Base-by-base conservation (phyloP, 2,797 vertebrate species). In the Sylvilagus floridanus region DNA sequence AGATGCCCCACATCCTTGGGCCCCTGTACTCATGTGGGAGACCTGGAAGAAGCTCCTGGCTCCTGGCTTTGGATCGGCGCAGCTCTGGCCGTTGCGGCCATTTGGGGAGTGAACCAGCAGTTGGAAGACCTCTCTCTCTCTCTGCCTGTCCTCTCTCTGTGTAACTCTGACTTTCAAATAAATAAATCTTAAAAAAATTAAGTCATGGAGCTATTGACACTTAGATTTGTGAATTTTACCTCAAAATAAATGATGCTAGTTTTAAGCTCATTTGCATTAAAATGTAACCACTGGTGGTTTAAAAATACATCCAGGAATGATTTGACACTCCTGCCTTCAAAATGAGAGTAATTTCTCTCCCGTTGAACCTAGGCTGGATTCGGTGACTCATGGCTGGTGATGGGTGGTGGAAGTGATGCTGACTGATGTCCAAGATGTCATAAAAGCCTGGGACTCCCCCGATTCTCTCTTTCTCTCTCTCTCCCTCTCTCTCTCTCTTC, bases 241-340 rank as follows among this genome's bases (percentile, higher is more conserved):
- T 78, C 50, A 68, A 69, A 78, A 68, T 35, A 90, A 68, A 14
- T 52, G 72, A 65, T 42, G 90, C 76, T 32, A 10, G 16, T 63
- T 90, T 90, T 60, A 88, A 81, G 68, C 83, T 78, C 28, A 84
- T 73, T 73, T 93, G 28, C 6, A 83, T 72, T 82, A 87, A 72
- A 50, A 35, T 87, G 52, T 24, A 86, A 47, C 17, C 17, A 83
- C 2, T 1, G 30, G 32, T 50, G 35, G 1, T 79, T 93, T 93
- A 16, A 68, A 66, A 78, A 62, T 24, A 93, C 13, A 4, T 62
- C 8, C 63, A 14, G n/a, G 93, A 84, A 54, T 73, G 52, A 50
- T 62, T 69, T 63, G 50, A 72, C 63, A 66, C 2, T 54, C n/a
- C 4, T 73, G 37, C 37, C 13, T 72, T 87, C 47, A 77, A 72